Evolutionary conservation across 2,113 vertebrate species (phyloP), one percentile per base, ranked within the genome.

Genomic region (Heterochromis multidens): DNA sequence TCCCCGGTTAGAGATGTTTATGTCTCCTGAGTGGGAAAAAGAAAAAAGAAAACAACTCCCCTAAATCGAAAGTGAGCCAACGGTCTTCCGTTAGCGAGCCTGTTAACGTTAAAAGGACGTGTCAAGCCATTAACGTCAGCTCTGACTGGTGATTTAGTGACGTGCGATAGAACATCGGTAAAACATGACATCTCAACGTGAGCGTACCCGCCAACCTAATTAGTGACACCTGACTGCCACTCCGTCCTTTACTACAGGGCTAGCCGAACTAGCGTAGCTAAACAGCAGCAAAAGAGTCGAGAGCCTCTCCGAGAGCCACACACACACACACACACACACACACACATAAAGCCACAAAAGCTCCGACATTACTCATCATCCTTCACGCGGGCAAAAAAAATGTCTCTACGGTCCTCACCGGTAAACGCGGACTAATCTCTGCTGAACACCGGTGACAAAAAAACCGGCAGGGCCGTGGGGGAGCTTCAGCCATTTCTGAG

Each of bases 401-500:
- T 33, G 9, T 60, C 21, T 74, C 10, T 19, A 1, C 0, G 4
- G 16, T 37, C 9, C 95, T 96, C 94, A 97, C 96, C 92, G 97
- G 96, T 83, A 97, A 92, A 62, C 94, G 95, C 40, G 96, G 97
- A 67, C 91, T 95, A 72, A 97, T 97, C 91, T 97, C 96, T 79
- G 95, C 89, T 46, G 94, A 95, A 84, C 97, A 98, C 94, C 94
- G 96, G 94, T 98, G 97, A 94, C 98, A 99, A 92, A 98, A 99
- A 92, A 96, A 99, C 89, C 97, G 97, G 90, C 96, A 93, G 89
- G 96, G 96, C 91, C 96, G 97, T 87, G 94, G 93, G 46, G 97
- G 95, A 94, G 97, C 97, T 96, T 98, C 97, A 93, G 97, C 98
- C 98, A 98, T 98, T 94, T 97, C 90, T 89, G 29, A 85, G 84